phyloP scores from a whole-genome alignment of 2,888 invertebrate genomes.

The Gerosis bhagava region DNA sequence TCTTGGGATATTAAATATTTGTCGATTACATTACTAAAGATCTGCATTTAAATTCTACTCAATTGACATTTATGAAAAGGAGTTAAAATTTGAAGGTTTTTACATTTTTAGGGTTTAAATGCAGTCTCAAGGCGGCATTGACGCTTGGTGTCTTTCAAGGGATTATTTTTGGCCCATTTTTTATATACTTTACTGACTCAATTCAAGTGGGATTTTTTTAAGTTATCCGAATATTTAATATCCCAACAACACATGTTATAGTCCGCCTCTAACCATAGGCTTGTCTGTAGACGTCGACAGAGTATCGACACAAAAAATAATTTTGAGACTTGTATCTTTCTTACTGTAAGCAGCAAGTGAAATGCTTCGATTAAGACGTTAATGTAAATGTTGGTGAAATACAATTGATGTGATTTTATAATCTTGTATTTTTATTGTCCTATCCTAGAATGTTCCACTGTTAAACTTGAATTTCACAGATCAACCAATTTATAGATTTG shows the following conservation, averaged over 20 bases:
- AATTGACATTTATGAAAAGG: no score
- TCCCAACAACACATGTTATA: conserved; percentile 49
- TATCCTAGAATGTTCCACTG: no score
- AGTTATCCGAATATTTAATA: conserved; percentile 57
- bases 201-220: conserved; percentile 16
- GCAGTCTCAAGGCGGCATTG: no score
- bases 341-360: conserved; percentile 73
- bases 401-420: conserved; percentile 82
- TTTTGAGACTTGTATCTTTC: conserved; percentile 69
- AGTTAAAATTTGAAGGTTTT: no score
- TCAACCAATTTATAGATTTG: no score
- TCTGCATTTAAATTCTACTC: no score
- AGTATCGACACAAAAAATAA: conserved; percentile 52
- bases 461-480: no score
- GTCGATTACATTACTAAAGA: no score
- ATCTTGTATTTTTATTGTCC: conserved; percentile 58
- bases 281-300: conserved; percentile 65
- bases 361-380: conserved; percentile 79
- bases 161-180: conserved; percentile 9
- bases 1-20: conserved; percentile 63
- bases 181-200: background rate
- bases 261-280: conserved; percentile 77
- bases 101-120: no score
- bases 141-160: no score
- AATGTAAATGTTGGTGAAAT: conserved; percentile 81